A percentile compares a stretch with the other conserved stretches of the same genome.
Evolutionary conservation across 2,888 invertebrate genomes (phyloP).

Genomic region (Meganola albula): DNA sequence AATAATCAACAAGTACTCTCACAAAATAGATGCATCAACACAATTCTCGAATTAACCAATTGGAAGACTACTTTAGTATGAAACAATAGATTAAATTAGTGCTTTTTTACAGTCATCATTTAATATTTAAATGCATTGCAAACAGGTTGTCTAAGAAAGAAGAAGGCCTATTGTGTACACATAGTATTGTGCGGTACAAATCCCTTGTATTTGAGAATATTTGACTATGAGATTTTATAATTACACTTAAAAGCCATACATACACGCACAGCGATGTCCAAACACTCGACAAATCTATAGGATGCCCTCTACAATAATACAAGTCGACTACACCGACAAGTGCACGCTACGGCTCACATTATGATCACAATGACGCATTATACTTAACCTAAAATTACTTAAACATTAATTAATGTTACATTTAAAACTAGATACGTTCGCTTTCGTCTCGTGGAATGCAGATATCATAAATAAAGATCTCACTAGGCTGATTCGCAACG

Average conservation of each 20-base stretch:
- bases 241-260: slow-evolving; percentile 66
- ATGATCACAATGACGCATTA: slow-evolving; percentile 73
- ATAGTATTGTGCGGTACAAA: slow-evolving; percentile 56
- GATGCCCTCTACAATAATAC: slow-evolving; percentile 59
- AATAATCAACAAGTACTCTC: slow-evolving; percentile 27
- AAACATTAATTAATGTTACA: slow-evolving; percentile 48
- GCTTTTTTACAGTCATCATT: slow-evolving; percentile 32
- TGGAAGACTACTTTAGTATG: slow-evolving; percentile 63
- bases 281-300: slow-evolving; percentile 65
- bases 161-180: slow-evolving; percentile 34
- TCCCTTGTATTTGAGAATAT: slow-evolving; percentile 63
- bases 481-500: slow-evolving; percentile 50
- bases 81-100: slow-evolving; percentile 33
- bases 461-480: slow-evolving; percentile 65
- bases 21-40: slow-evolving; percentile 44
- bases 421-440: slow-evolving; percentile 60
- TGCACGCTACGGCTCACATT: slow-evolving; percentile 70
- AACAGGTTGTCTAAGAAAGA: slow-evolving; percentile 25
- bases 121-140: slow-evolving; percentile 34
- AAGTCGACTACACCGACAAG: slow-evolving; percentile 59
- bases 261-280: slow-evolving; percentile 61
- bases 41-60: slow-evolving; percentile 47
- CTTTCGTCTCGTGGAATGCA: slow-evolving; percentile 72
- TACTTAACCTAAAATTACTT: slow-evolving; percentile 56
- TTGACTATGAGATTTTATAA: slow-evolving; percentile 59